Conservation (phyloP, 2,113 vertebrate genomes). For the Cyanoramphus novaezelandiae region DNA sequence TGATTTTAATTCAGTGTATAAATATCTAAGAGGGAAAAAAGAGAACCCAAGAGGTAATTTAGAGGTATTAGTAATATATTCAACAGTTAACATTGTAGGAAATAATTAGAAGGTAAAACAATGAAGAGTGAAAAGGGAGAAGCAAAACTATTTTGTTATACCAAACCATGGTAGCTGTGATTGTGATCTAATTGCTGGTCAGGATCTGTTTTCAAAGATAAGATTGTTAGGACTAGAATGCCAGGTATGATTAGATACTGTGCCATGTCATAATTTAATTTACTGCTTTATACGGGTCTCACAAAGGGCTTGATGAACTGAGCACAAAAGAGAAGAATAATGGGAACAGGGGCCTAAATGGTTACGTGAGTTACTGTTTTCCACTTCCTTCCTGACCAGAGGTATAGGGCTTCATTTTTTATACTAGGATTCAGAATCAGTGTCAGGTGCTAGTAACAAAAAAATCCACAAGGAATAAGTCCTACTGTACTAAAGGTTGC, state of each 20-base stretch:
- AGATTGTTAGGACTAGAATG: background rate
- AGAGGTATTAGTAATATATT: constrained; percentile 8
- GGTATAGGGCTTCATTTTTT: background rate
- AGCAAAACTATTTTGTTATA: background rate
- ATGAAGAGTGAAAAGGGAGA: background rate
- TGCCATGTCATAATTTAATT: background rate
- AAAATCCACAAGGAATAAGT: background rate
- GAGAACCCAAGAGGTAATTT: background rate
- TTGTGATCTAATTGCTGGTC: background rate
- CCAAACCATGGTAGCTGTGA: background rate
- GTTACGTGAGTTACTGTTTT: background rate
- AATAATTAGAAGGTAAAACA: background rate
- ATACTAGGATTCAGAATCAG: background rate
- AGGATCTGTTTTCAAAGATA: background rate
- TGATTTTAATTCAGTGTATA: constrained; percentile 60
- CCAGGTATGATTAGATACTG: background rate
- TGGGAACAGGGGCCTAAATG: background rate
- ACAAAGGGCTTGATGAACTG: background rate
- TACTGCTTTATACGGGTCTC: background rate
- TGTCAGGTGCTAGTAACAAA: background rate
- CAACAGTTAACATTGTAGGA: background rate
- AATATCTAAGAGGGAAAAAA: constrained; percentile 13
- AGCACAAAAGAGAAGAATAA: background rate
- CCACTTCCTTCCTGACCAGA: background rate
- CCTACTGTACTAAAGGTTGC: background rate